Conservation (phyloP, 1,140 invertebrate genomes). For the Drosophila busckii region DNA sequence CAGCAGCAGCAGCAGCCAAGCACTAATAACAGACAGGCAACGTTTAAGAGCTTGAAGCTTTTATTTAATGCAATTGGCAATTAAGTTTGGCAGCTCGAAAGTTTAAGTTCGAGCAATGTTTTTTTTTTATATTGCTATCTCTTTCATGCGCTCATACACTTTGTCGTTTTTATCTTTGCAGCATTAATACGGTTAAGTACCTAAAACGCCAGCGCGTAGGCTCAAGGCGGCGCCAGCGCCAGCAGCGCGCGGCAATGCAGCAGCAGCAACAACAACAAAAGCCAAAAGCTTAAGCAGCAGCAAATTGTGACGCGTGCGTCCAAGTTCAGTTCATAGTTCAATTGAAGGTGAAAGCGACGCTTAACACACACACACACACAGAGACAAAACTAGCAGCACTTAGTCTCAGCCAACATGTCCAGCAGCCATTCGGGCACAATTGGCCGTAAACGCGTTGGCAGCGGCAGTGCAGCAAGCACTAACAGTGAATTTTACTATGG, state of each 20-base stretch:
- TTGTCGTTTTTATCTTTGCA: constrained; percentile 76
- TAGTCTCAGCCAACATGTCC: constrained; percentile 36
- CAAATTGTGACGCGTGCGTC: constrained; percentile 38
- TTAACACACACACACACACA: neutral
- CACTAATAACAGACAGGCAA: constrained; percentile 50
- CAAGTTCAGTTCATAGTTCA: constrained; percentile 52
- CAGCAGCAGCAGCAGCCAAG: constrained; percentile 32
- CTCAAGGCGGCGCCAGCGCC: neutral
- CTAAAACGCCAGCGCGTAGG: constrained; percentile 48
- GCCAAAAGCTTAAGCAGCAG: constrained; percentile 6
- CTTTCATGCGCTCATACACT: constrained; percentile 48
- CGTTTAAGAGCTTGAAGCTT: constrained; percentile 44
- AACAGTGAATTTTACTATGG: constrained; percentile 73
- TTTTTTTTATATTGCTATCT: neutral
- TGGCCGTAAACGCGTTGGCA: constrained; percentile 76
- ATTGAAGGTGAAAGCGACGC: constrained; percentile 44
- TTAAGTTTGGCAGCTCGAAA: constrained; percentile 47
- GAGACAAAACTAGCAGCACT: neutral
- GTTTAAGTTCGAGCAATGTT: no score
- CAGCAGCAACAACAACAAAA: constrained; percentile 6
- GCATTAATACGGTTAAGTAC: constrained; percentile 75
- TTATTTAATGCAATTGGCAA: constrained; percentile 54
- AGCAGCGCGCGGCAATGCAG: constrained; percentile 21
- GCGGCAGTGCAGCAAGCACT: constrained; percentile 61
- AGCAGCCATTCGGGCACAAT: constrained; percentile 78